phyloP scores from a whole-genome alignment of 2,888 invertebrate species.

The Polyommatus iphigenia region DNA sequence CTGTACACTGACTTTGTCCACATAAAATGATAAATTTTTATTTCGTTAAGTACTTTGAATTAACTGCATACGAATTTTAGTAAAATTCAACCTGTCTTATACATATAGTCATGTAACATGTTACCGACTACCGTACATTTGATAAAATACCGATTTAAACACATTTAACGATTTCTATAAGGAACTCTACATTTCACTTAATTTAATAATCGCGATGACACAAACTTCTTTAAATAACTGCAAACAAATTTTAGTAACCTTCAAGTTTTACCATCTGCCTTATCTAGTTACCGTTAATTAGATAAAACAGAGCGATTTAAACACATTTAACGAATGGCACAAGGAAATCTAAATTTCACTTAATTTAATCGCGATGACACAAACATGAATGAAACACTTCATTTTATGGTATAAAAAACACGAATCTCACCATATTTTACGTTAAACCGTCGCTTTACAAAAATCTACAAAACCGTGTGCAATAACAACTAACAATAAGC shows the following conservation, averaged over 20 bases:
- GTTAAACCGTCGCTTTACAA: not conserved
- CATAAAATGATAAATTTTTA: not conserved
- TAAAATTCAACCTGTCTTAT: not conserved
- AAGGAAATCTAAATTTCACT: not conserved
- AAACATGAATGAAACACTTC: slow-evolving; percentile 1
- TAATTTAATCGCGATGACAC: not conserved
- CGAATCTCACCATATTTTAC: not conserved
- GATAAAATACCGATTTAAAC: not conserved
- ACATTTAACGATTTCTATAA: not conserved
- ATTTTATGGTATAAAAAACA: not conserved
- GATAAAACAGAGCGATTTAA: not conserved
- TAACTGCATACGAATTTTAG: not conserved
- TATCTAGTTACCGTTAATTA: not conserved
- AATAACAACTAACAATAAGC: not conserved
- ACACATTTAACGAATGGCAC: not conserved
- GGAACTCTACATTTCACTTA: not conserved
- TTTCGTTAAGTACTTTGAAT: not conserved
- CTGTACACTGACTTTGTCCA: not conserved
- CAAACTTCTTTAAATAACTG: not conserved
- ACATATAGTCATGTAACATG: not conserved
- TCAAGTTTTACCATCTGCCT: not conserved
- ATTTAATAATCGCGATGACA: not conserved
- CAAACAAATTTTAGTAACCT: not conserved
- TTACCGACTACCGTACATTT: not conserved
- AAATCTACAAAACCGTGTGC: not conserved